phyloP scores from a whole-genome alignment of 2,797 vertebrate species.

The Microhierax caerulescens region DNA sequence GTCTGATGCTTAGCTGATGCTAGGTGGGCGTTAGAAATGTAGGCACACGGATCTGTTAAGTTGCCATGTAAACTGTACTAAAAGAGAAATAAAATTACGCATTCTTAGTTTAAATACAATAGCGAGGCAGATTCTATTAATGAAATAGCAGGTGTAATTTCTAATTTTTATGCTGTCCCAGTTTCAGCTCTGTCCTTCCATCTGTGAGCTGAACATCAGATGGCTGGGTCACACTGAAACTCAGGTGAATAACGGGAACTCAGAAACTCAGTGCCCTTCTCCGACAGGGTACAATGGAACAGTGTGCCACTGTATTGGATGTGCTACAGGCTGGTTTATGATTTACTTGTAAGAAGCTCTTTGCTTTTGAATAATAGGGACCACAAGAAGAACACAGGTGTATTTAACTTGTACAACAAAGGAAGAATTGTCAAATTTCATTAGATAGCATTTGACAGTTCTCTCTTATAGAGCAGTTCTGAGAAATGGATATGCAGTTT shows the following conservation, averaged over 20 bases:
- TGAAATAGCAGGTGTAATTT: background rate
- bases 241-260: background rate
- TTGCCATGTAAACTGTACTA: background rate
- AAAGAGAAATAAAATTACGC: background rate
- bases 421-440: background rate
- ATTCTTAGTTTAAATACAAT: background rate
- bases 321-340: background rate
- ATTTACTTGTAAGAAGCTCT: background rate
- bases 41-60: background rate
- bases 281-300: background rate
- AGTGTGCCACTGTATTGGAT: background rate
- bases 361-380: background rate
- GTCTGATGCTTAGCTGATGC: background rate
- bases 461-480: background rate
- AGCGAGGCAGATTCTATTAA: background rate
- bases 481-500: background rate
- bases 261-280: background rate
- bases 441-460: background rate
- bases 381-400: background rate
- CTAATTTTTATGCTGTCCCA: background rate
- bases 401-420: background rate
- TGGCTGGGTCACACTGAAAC: background rate
- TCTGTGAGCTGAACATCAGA: background rate
- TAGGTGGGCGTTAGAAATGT: background rate
- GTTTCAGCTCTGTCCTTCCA: background rate